Evolutionary conservation across 2,113 vertebrate species (phyloP).

Genomic region (Sceloporus undulatus): DNA sequence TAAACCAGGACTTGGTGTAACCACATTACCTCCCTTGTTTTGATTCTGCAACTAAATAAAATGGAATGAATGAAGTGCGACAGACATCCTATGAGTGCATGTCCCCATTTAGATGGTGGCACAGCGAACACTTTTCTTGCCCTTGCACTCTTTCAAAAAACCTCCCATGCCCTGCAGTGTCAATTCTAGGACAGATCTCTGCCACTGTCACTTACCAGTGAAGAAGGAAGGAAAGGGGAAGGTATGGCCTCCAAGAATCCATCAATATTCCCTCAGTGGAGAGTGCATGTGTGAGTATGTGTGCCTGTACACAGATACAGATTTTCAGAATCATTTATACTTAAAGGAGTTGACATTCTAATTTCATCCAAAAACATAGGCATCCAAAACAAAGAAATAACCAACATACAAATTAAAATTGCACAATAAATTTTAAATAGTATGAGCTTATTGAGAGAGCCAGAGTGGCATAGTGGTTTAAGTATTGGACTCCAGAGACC

Average conservation of each 20-base stretch:
- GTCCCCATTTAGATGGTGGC: not conserved
- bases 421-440: not conserved
- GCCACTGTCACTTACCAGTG: no score
- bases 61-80: not conserved
- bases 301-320: no score
- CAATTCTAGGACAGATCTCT: no score
- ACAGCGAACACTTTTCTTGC: no score
- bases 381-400: not conserved
- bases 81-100: not conserved
- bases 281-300: no score
- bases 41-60: not conserved
- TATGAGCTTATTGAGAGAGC: not conserved
- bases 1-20: not conserved
- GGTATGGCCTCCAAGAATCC: no score
- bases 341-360: not conserved
- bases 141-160: not conserved
- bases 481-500: no score
- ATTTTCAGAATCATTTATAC: no score
- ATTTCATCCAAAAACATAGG: not conserved
- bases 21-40: no score
- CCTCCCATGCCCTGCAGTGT: not conserved
- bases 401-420: not conserved
- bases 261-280: no score
- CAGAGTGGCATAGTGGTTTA: no score
- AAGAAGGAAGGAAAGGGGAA: no score